Evolutionary conservation across 2,888 invertebrate species (phyloP), one percentile per base, ranked within the genome.

Genomic region (Harpalus rubripes): DNA sequence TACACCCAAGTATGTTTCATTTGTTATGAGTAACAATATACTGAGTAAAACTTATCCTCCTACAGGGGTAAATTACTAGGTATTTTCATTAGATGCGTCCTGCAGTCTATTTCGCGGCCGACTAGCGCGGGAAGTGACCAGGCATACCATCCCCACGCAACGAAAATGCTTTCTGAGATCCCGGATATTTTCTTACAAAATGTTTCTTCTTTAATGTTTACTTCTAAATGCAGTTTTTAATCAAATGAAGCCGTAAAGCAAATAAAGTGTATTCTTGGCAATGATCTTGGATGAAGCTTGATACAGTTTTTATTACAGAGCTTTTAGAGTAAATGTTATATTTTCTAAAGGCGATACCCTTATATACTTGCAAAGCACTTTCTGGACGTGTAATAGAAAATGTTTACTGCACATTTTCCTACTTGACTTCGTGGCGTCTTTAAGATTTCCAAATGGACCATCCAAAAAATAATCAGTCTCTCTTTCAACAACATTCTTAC

Each of bases 61-160:
- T 15, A 59, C 15, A 18, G 5, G 15, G 18, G 59, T 2, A 1
- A 59, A 7, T n/a, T 59, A 59, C n/a, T 16, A 15, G 18, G n/a
- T 59, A 59, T 59, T 59, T 59, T 59, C 59, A 59, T 59, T 59
- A 59, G 59, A 16, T 59, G 63, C 15, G 32, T 68, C 68, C n/a
- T 4, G 68, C 68, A 68, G n/a, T 41, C 41, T 15, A 41, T 39
- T 68, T 68, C 32, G 72, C 18, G 44, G 16, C 22, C 22, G 3
- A 22, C 2, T 44, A 15, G 72, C 72, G 72, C 44, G 44, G 41
- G 44, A 4, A 32, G 32, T 32, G 32, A 32, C 32, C 72, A 74
- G 12, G 72, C 72, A 8, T 74, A 41, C 44, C 68, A 68, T 5
- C 41, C 44, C 72, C 41, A 8, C 15, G 41, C 41, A 74, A 74